Base-by-base conservation (phyloP, 2,797 vertebrate species). In the Poecilia velifera region DNA sequence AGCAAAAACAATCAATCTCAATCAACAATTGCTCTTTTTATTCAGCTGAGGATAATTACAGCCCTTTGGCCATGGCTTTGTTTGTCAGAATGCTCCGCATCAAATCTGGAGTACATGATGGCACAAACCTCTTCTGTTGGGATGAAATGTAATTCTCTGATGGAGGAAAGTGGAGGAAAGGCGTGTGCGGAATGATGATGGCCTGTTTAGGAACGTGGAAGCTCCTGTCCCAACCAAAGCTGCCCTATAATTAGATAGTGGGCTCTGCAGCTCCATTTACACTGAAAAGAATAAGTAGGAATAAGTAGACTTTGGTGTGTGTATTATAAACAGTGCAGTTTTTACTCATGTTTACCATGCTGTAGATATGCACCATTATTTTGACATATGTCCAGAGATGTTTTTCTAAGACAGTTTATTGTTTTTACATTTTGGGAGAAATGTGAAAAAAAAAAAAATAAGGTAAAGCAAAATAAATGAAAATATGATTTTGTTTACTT, bases 121-220 rank as follows among this genome's bases (percentile, higher is more conserved):
- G 77, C 12, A n/a, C 73, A 47, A 73, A 59, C 74, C 79, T 80
- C 86, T 90, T 89, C 89, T 83, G 84, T 76, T 83, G 46, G 87
- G 80, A 89, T 82, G 79, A 86, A 84, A 90, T 88, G 83, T 86
- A 89, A 91, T 85, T 81, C 84, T 82, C 59, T 86, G 90, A 94
- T 87, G 84, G 88, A 88, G 78, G 62, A 82, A 79, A 84, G 81
- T 4, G 76, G 47, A 76, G 73, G 68, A 73, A 66, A 82, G 70
- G 41, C 84, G 85, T 93, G 92, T 9, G 82, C 72, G 76, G 93
- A 93, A 92, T 94, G 76, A 84, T 82, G 90, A 93, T 94, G 87
- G 76, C 81, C 87, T 83, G 86, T 90, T 94, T 92, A 90, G 84
- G 87, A 83, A 81, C 1, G 34, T 57, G 46, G 73, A 68, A 72